Conservation (phyloP, 1,140 invertebrate species). For the Patella vulgata region DNA sequence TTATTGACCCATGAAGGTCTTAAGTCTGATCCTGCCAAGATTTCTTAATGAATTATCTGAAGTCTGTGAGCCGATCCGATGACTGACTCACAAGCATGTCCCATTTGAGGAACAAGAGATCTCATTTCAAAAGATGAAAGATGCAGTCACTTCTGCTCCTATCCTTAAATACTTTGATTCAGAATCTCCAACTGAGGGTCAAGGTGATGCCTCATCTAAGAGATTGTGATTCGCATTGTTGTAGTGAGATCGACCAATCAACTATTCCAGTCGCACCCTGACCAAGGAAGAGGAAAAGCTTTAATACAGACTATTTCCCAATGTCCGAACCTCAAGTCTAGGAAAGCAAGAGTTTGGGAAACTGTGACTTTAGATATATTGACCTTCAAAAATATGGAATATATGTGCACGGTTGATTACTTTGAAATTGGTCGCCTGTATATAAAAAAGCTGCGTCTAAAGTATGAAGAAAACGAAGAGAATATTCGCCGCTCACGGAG, state of each 20-base stretch:
- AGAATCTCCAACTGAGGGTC: too few species aligned
- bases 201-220: too few species aligned
- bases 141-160: too few species aligned
- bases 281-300: too few species aligned
- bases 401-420: constrained; percentile 28
- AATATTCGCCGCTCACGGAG: constrained; percentile 39
- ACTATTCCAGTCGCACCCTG: too few species aligned
- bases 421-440: constrained; percentile 21
- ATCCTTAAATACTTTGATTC: too few species aligned
- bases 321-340: too few species aligned
- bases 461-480: constrained; percentile 32
- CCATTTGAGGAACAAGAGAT: neutral
- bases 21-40: constrained; percentile 22
- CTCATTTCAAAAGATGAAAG: too few species aligned
- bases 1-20: constrained; percentile 23
- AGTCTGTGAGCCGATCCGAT: too few species aligned
- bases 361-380: constrained; percentile 26
- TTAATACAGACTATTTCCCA: too few species aligned
- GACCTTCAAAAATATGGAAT: constrained; percentile 13
- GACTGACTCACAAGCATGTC: constrained; percentile 15
- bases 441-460: constrained; percentile 11
- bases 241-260: constrained; percentile 47
- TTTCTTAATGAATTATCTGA: constrained; percentile 60
- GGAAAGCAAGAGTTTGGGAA: too few species aligned
- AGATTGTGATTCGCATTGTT: constrained; percentile 1